A percentile compares a stretch with the other conserved stretches of the same genome.
Evolutionary conservation across 1,140 invertebrate species (phyloP).

Genomic region (Drosophila bipectinata): DNA sequence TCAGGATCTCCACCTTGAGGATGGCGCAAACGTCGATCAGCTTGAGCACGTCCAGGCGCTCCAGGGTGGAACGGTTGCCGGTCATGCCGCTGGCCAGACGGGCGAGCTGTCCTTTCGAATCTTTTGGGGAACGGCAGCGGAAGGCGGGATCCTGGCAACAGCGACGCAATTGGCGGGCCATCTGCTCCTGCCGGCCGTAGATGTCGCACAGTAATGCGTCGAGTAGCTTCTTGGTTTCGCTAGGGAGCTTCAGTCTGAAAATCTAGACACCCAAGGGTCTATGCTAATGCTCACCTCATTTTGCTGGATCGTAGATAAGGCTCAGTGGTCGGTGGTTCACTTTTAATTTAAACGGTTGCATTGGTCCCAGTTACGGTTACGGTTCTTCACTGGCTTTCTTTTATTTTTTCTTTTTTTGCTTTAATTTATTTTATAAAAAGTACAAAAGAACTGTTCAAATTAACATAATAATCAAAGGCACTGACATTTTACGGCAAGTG

Average conservation of each 20-base stretch:
- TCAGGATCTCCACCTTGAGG: constrained; percentile 68
- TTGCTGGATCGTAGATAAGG: constrained; percentile 39
- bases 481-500: background rate
- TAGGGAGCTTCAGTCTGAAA: constrained; percentile 6
- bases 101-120: constrained; percentile 19
- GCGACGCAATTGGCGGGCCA: constrained; percentile 23
- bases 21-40: constrained; percentile 67
- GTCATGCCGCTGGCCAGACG: constrained; percentile 36
- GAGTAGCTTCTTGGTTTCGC: constrained; percentile 63
- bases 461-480: constrained; percentile 56
- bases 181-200: constrained; percentile 67
- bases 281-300: constrained; percentile 78
- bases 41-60: constrained; percentile 37
- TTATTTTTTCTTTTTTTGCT: constrained; percentile 28
- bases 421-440: constrained; percentile 32
- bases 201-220: constrained; percentile 72
- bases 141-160: constrained; percentile 3
- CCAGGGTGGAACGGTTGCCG: constrained; percentile 24
- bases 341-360: constrained; percentile 18
- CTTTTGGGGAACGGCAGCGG: background rate
- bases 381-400: background rate
- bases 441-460: constrained; percentile 28
- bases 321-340: constrained; percentile 20
- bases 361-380: constrained; percentile 1
- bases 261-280: constrained; percentile 21